Percentiles rank a stretch among this genome's conserved stretches.
phyloP scores from a whole-genome alignment of 2,113 vertebrate species.

The Tympanuchus pallidicinctus region DNA sequence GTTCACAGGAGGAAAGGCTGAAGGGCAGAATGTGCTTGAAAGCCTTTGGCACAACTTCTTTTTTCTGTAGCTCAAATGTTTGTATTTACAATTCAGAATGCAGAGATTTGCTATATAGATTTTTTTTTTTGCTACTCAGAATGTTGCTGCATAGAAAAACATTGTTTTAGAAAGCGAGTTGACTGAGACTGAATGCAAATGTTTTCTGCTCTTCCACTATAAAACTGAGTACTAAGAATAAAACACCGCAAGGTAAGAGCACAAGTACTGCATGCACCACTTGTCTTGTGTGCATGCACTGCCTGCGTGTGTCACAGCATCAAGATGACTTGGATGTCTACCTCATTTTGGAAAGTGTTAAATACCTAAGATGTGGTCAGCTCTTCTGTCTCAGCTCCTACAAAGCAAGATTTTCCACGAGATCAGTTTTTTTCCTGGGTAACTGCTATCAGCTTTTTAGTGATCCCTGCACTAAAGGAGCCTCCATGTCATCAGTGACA shows the following conservation, averaged over 20 bases:
- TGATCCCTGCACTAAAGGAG: not conserved
- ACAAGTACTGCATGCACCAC: not conserved
- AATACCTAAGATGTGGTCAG: not conserved
- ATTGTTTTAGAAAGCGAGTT: not conserved
- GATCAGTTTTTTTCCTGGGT: not conserved
- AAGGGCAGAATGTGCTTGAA: not conserved
- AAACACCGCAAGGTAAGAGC: not conserved
- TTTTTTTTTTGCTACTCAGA: not conserved
- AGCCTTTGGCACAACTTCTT: not conserved
- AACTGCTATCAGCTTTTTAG: not conserved
- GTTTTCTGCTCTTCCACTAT: not conserved
- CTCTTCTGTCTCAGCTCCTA: not conserved
- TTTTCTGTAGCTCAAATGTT: not conserved
- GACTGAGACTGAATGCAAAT: not conserved
- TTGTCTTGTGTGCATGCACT: not conserved
- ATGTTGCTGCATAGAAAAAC: not conserved
- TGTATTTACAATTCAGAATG: not conserved
- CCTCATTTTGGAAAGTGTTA: not conserved
- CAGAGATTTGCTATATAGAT: not conserved
- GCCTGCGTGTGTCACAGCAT: not conserved
- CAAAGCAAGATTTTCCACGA: not conserved
- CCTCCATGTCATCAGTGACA: not conserved
- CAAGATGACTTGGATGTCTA: not conserved
- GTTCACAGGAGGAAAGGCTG: not conserved
- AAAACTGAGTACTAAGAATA: not conserved